phyloP scores from a whole-genome alignment of 2,797 vertebrate genomes.

The Poliocrania exsul region DNA sequence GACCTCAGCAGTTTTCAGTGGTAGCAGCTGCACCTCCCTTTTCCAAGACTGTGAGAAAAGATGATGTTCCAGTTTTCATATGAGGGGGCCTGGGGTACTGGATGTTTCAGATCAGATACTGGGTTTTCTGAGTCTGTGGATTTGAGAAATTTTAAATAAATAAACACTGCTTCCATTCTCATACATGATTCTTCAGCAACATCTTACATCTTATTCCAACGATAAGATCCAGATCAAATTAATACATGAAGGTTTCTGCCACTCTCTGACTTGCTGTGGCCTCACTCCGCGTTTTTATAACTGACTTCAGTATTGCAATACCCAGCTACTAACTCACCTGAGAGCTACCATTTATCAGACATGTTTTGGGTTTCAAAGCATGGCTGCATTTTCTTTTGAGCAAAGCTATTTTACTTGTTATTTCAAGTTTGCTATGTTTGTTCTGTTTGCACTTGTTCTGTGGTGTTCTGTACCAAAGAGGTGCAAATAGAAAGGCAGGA shows the following conservation, averaged over 20 bases:
- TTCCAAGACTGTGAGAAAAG: background rate
- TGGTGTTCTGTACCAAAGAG: background rate
- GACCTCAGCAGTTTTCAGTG: background rate
- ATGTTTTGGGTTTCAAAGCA: background rate
- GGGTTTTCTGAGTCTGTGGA: background rate
- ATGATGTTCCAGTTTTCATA: background rate
- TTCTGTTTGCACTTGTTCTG: background rate
- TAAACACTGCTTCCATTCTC: background rate
- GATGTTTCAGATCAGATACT: background rate
- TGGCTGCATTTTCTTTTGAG: background rate
- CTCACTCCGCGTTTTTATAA: background rate
- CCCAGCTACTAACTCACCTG: background rate
- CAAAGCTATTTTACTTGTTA: background rate
- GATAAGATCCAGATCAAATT: background rate
- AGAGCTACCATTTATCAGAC: background rate
- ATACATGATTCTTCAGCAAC: background rate
- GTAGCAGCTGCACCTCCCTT: background rate
- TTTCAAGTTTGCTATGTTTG: background rate
- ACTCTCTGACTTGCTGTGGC: background rate
- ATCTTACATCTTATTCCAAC: background rate
- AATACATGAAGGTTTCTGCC: background rate
- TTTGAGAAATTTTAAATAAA: background rate
- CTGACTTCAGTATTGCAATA: background rate
- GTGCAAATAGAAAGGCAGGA: fast-evolving
- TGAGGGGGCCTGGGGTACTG: background rate